These are phyloP conservation scores for Amphipyra berbera DNA, from an alignment of 2,888 invertebrate genomes.

Conservation along the genomic window DNA sequence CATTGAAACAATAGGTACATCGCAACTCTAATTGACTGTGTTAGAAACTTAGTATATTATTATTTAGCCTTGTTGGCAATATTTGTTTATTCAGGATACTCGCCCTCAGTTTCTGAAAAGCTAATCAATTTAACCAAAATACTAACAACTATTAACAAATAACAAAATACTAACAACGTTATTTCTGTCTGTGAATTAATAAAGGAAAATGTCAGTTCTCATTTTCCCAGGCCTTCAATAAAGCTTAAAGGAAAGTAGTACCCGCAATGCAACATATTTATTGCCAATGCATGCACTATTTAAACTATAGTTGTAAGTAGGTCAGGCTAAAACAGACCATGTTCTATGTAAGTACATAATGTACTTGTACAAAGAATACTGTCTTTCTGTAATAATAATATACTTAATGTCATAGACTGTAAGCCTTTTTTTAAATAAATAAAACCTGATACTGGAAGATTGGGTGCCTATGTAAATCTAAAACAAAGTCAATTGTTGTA, in stretches of 20 bases:
- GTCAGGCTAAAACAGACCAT: too few relatives aligned
- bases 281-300: too few relatives aligned
- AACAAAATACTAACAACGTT: background rate
- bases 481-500: background rate
- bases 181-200: background rate
- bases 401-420: too few relatives aligned
- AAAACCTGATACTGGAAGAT: too few relatives aligned
- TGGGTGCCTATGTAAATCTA: background rate
- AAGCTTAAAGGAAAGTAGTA: background rate
- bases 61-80: background rate
- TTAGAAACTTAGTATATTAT: slow-evolving; percentile 2
- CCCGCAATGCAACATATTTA: too few relatives aligned
- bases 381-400: too few relatives aligned
- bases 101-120: background rate
- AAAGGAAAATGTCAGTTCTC: slow-evolving; percentile 8
- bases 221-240: slow-evolving; percentile 2
- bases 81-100: background rate
- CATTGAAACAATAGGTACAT: slow-evolving; percentile 30
- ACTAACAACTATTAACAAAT: too few relatives aligned
- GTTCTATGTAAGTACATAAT: too few relatives aligned
- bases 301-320: too few relatives aligned
- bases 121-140: too few relatives aligned
- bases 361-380: too few relatives aligned
- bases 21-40: slow-evolving; percentile 15
- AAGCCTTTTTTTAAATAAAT: too few relatives aligned